Conservation (phyloP, 2,113 vertebrate species). For the Dermatemys mawii region DNA sequence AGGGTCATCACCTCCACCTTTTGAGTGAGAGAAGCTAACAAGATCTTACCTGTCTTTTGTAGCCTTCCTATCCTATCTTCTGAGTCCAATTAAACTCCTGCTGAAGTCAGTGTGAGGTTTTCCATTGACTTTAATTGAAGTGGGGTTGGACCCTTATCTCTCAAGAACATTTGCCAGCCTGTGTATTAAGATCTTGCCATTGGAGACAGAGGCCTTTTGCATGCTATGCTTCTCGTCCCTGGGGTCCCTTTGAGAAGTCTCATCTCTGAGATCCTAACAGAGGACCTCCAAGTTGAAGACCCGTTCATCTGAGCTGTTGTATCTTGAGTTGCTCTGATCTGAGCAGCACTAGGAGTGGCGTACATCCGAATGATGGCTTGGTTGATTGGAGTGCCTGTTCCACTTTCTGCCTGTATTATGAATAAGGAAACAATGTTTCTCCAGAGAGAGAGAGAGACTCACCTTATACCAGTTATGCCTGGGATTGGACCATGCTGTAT, state of each 20-base stretch:
- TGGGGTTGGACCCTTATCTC: neutral
- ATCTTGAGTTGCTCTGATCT: neutral
- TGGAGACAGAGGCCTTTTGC: neutral
- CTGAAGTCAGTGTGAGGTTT: neutral
- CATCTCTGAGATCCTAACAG: neutral
- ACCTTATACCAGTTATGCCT: neutral
- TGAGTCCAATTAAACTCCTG: neutral
- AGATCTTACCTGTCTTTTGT: neutral
- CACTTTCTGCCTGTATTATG: neutral
- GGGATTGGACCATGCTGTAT: neutral
- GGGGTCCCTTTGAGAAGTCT: neutral
- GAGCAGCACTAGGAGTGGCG: fast-evolving
- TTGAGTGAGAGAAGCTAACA: neutral
- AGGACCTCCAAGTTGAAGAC: neutral
- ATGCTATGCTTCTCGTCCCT: neutral
- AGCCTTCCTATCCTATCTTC: neutral
- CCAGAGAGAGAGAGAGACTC: neutral
- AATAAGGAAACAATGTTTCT: neutral
- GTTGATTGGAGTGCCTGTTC: neutral
- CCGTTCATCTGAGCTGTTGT: neutral
- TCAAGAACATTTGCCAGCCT: neutral
- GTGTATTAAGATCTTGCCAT: neutral
- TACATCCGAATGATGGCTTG: neutral
- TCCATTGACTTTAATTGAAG: neutral
- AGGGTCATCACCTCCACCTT: neutral